Percentiles rank a stretch among this genome's conserved stretches.
These are phyloP conservation scores for Drosophila subsilvestris DNA, from an alignment of 2,888 invertebrate genomes.

Conservation along the genomic window DNA sequence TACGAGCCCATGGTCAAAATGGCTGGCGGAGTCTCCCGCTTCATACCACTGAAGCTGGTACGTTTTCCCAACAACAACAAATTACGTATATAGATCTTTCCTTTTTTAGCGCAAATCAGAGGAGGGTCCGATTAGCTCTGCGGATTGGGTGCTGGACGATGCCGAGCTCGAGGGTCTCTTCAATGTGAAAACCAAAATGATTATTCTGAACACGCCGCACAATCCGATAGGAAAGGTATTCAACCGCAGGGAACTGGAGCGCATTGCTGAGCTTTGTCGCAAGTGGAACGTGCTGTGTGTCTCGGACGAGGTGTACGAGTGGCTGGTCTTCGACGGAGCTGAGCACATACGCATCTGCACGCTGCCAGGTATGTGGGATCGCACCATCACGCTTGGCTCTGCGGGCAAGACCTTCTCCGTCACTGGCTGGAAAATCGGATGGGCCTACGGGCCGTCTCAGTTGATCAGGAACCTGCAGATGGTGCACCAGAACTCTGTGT, in stretches of 20 bases:
- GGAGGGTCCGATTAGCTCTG: constrained; percentile 86
- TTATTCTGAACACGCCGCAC: constrained; percentile 98
- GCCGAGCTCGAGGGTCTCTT: constrained; percentile 92
- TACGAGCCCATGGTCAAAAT: constrained; percentile 97
- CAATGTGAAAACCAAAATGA: constrained; percentile 94
- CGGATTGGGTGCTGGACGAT: constrained; percentile 95
- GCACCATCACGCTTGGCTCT: constrained; percentile 98
- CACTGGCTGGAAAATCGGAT: constrained; percentile 98
- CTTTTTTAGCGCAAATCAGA: constrained; percentile 69
- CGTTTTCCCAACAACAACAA: constrained; percentile 65
- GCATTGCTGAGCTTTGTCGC: constrained; percentile 94
- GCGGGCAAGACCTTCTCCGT: constrained; percentile 99
- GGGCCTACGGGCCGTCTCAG: constrained; percentile 95
- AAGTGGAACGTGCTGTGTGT: constrained; percentile 96
- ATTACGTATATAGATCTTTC: too few species aligned
- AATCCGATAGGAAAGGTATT: constrained; percentile 98
- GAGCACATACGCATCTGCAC: constrained; percentile 97
- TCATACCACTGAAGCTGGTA: constrained; percentile 93
- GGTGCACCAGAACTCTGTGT: constrained; percentile 97
- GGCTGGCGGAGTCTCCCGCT: constrained; percentile 94
- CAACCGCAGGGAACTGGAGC: constrained; percentile 87
- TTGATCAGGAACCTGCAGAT: constrained; percentile 92
- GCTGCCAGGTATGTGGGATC: constrained; percentile 98
- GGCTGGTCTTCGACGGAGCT: constrained; percentile 94
- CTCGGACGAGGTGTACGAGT: constrained; percentile 99